These are phyloP conservation scores for Rhingia rostrata DNA, from an alignment of 2,888 invertebrate species.

Conservation along the genomic window DNA sequence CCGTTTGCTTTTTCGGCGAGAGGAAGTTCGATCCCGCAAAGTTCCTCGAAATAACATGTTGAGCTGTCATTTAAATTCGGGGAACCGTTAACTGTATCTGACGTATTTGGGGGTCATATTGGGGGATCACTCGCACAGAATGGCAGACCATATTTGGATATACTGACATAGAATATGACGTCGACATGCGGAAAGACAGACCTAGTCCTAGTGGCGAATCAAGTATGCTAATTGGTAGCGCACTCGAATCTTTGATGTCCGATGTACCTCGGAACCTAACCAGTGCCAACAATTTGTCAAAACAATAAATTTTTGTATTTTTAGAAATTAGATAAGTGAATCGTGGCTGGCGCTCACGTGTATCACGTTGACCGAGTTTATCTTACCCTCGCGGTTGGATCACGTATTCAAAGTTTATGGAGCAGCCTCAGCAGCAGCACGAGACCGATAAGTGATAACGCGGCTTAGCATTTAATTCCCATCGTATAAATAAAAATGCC, in stretches of 20 bases:
- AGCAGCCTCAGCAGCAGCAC: conserved; percentile 2
- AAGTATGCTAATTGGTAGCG: conserved; percentile 31
- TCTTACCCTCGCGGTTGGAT: too few species aligned
- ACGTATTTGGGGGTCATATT: conserved; percentile 39
- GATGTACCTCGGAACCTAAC: neutral
- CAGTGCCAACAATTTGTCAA: conserved; percentile 1
- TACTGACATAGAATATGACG: conserved; percentile 31
- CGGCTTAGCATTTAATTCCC: conserved; percentile 19
- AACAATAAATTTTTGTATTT: conserved; percentile 39
- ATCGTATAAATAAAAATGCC: conserved; percentile 21
- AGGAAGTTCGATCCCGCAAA: conserved; percentile 44
- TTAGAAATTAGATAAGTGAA: conserved; percentile 49
- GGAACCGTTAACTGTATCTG: conserved; percentile 29
- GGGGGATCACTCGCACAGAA: neutral
- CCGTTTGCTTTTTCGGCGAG: neutral
- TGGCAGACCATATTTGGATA: conserved; percentile 44
- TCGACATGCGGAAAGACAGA: neutral
- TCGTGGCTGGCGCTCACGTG: neutral
- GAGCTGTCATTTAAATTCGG: conserved; percentile 32
- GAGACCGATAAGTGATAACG: conserved; percentile 31
- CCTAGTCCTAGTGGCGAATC: conserved; percentile 26
- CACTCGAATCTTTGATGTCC: conserved; percentile 4
- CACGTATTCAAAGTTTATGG: too few species aligned
- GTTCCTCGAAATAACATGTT: conserved; percentile 40
- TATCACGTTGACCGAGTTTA: too few species aligned